Percentiles rank a stretch among this genome's conserved stretches.
These are phyloP conservation scores for Luehdorfia chinensis DNA, from an alignment of 1,140 invertebrate genomes.

Conservation along the genomic window DNA sequence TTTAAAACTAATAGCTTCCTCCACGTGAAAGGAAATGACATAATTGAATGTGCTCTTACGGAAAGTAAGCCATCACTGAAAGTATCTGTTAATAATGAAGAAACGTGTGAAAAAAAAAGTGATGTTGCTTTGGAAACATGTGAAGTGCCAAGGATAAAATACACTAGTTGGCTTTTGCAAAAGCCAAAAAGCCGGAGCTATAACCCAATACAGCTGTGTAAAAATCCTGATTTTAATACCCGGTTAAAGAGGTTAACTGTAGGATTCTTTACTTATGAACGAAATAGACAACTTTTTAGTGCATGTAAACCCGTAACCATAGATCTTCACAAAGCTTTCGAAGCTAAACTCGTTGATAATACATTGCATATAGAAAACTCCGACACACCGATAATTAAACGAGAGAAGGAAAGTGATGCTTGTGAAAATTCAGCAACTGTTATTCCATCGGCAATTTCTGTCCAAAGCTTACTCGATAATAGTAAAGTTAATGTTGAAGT, in stretches of 20 bases:
- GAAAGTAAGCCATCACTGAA: slow-evolving; percentile 40
- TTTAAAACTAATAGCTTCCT: slow-evolving; percentile 33
- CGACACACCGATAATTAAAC: slow-evolving; percentile 5
- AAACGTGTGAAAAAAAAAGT: background rate
- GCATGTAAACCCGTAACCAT: slow-evolving; percentile 55
- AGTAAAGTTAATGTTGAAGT: slow-evolving; percentile 12
- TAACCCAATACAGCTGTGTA: slow-evolving; percentile 57
- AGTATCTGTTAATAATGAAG: slow-evolving; percentile 13
- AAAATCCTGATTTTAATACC: slow-evolving; percentile 71
- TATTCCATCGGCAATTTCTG: slow-evolving; percentile 28
- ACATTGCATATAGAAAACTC: slow-evolving; percentile 34
- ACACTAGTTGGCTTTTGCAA: slow-evolving; percentile 47
- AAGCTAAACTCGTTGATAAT: slow-evolving; percentile 46
- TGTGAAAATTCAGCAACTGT: slow-evolving; percentile 19
- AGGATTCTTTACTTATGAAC: slow-evolving; percentile 45
- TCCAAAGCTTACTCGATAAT: slow-evolving; percentile 36
- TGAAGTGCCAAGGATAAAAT: slow-evolving; percentile 28
- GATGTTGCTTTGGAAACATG: slow-evolving; percentile 4
- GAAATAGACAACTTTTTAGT: slow-evolving; percentile 48
- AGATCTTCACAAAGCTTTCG: slow-evolving; percentile 56
- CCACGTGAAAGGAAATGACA: slow-evolving; percentile 27
- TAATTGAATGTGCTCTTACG: slow-evolving; percentile 35
- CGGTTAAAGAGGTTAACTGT: slow-evolving; percentile 50
- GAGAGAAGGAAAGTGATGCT: background rate
- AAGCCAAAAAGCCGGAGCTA: slow-evolving; percentile 55